Evolutionary conservation across 1,140 invertebrate genomes (phyloP).

Genomic region (Drosophila lacertosa): DNA sequence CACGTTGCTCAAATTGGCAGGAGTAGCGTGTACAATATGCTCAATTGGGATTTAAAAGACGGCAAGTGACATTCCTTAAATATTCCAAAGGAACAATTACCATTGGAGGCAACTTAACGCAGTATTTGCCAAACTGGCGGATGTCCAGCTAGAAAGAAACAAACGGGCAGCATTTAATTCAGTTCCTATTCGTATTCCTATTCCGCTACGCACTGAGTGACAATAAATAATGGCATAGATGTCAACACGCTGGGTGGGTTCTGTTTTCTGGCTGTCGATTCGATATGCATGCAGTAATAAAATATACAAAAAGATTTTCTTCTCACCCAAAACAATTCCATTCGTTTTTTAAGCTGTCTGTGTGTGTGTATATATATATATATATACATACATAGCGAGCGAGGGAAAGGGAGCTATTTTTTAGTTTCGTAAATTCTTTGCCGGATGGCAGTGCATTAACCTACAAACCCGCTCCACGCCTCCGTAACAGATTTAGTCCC

Average conservation of each 20-base stretch:
- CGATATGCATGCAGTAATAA: slow-evolving; percentile 51
- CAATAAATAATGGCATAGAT: slow-evolving; percentile 49
- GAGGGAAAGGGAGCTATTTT: not conserved
- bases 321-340: slow-evolving; percentile 33
- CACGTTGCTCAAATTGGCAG: slow-evolving; percentile 16
- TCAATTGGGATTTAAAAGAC: slow-evolving; percentile 5
- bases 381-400: not conserved
- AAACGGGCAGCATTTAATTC: slow-evolving; percentile 15
- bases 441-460: slow-evolving; percentile 46
- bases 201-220: slow-evolving; percentile 33
- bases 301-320: slow-evolving; percentile 44
- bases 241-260: slow-evolving; percentile 21
- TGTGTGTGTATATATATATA: not conserved
- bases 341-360: slow-evolving; percentile 5
- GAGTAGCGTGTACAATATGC: not conserved
- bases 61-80: slow-evolving; percentile 2
- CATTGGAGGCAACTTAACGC: slow-evolving; percentile 1
- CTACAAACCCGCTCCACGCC: slow-evolving; percentile 17
- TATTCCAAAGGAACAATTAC: slow-evolving; percentile 16
- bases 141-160: slow-evolving; percentile 4
- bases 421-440: slow-evolving; percentile 36
- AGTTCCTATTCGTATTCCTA: slow-evolving; percentile 32
- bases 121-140: slow-evolving; percentile 26
- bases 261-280: slow-evolving; percentile 7
- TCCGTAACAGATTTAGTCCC: slow-evolving; percentile 21